These are phyloP conservation scores for Drosophila lutescens DNA, from an alignment of 2,888 invertebrate species.

Conservation along the genomic window DNA sequence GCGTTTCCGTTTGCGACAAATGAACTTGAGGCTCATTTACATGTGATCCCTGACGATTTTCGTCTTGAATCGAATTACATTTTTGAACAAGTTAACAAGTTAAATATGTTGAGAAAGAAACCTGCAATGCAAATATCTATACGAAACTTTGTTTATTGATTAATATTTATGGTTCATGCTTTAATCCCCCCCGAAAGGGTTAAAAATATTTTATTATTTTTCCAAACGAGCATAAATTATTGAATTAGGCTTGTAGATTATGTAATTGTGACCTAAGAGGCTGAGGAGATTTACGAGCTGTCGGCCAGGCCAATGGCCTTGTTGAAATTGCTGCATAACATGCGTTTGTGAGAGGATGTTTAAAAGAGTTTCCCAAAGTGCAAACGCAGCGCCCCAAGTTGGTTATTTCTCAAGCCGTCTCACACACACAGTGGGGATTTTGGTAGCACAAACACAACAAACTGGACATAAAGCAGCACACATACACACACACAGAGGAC, in stretches of 20 bases:
- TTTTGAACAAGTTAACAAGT: neutral
- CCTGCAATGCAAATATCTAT: too few relatives aligned
- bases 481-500: constrained; percentile 21
- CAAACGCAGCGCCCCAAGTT: constrained; percentile 63
- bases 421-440: constrained; percentile 48
- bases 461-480: constrained; percentile 59
- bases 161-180: too few relatives aligned
- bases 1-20: constrained; percentile 12
- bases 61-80: neutral
- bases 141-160: too few relatives aligned
- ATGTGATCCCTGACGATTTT: neutral
- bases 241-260: constrained; percentile 9
- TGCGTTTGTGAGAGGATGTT: constrained; percentile 44
- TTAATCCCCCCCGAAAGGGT: too few relatives aligned
- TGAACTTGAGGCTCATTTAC: constrained; percentile 10
- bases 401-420: constrained; percentile 62
- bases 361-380: constrained; percentile 60
- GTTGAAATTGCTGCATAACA: constrained; percentile 24
- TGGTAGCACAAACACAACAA: constrained; percentile 69
- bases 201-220: too few relatives aligned
- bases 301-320: constrained; percentile 26
- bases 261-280: constrained; percentile 10
- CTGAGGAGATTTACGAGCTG: constrained; percentile 27
- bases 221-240: constrained; percentile 6
- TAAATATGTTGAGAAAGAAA: neutral